phyloP scores from a whole-genome alignment of 1,140 invertebrate species.

The Leptopilina clavipes region DNA sequence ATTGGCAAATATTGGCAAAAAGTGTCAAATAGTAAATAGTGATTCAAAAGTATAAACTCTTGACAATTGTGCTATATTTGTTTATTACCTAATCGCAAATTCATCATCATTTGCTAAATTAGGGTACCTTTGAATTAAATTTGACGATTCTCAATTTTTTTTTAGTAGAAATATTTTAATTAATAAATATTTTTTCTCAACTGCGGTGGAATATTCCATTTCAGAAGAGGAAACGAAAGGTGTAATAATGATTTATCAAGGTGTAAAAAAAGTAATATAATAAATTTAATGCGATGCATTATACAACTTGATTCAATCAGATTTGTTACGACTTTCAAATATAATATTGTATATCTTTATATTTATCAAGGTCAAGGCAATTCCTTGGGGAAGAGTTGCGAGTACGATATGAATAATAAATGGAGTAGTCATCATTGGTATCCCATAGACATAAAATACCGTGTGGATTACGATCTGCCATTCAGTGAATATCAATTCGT shows the following conservation, averaged over 20 bases:
- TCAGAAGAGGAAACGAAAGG: no score
- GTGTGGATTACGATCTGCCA: slow-evolving; percentile 14
- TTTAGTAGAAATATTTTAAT: not conserved
- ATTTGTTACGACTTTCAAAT: slow-evolving; percentile 10
- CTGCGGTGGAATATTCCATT: no score
- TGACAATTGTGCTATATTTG: not conserved
- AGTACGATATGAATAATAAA: slow-evolving; percentile 28
- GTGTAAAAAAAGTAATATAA: not conserved
- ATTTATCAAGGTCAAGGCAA: slow-evolving; percentile 24
- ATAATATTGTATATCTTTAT: not conserved
- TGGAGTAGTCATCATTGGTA: slow-evolving; percentile 30
- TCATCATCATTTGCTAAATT: no score
- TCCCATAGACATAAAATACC: slow-evolving; percentile 29
- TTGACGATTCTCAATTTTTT: no score
- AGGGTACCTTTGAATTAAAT: no score
- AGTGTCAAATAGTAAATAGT: not conserved
- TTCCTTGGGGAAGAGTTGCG: slow-evolving; percentile 3
- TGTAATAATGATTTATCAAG: not conserved
- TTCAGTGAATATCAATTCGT: slow-evolving; percentile 27
- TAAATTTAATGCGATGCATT: not conserved
- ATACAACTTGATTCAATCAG: slow-evolving; percentile 1
- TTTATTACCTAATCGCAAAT: slow-evolving; percentile 15
- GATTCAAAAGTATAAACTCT: no score
- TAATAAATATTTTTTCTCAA: not conserved
- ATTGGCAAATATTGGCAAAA: not conserved